Evolutionary conservation across 2,797 vertebrate species (phyloP).

Genomic region (Macrochelys suwanniensis): DNA sequence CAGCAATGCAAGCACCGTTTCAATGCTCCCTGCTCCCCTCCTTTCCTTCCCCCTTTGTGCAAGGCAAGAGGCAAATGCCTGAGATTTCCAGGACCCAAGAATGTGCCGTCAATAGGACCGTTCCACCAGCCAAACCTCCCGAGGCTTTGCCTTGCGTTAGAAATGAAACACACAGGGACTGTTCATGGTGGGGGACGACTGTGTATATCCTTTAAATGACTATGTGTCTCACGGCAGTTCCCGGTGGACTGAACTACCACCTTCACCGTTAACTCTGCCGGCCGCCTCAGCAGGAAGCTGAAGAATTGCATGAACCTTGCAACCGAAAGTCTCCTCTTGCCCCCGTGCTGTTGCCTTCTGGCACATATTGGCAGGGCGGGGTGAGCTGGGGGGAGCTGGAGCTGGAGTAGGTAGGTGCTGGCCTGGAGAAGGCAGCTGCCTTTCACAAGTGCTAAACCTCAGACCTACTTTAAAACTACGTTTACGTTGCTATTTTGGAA

Average conservation of each 20-base stretch:
- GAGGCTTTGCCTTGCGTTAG: neutral
- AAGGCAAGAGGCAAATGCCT: fast-evolving
- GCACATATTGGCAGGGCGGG: neutral
- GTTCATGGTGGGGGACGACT: fast-evolving
- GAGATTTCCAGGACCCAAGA: neutral
- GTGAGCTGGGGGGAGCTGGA: neutral
- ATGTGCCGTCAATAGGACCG: neutral
- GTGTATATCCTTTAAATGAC: neutral
- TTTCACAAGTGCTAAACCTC: neutral
- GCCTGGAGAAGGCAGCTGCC: neutral
- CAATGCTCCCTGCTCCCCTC: neutral
- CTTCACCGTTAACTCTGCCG: neutral
- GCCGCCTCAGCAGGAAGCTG: neutral
- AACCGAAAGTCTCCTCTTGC: neutral
- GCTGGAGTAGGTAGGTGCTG: neutral
- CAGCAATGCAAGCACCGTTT: fast-evolving
- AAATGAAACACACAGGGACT: neutral
- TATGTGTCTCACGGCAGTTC: neutral
- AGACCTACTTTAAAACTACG: neutral
- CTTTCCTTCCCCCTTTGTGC: neutral
- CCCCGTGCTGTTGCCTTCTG: too few relatives aligned
- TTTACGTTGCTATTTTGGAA: neutral
- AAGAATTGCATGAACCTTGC: neutral
- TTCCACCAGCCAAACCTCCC: neutral
- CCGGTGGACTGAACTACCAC: neutral